Base-by-base conservation (phyloP, 2,113 vertebrate species). In the Ammodytes marinus region DNA sequence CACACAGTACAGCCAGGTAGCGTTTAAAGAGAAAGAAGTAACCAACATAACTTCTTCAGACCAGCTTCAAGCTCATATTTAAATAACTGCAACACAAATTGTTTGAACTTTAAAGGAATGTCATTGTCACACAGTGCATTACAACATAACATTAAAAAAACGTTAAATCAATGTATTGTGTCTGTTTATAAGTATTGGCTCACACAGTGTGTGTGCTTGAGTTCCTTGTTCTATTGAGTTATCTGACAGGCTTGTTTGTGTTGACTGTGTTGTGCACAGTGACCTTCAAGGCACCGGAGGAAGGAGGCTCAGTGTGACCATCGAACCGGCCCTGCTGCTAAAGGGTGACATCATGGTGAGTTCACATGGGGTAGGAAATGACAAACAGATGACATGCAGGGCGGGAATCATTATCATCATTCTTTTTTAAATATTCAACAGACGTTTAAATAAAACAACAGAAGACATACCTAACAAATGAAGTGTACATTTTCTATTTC, bases 321-420 rank as follows among this genome's bases (percentile, higher is more conserved):
- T 98, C 35, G 97, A 98, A 77, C 97, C 97, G 4, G 97, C 97
- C 0, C 94, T 98, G 67, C 94, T 98, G 81, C 94, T 98, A 15
- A 98, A 98, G 89, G 97, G 97, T 69, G 97, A 98, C 78, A 96
- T 98, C 87, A 96, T 98, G 97, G 97, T 98, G 89, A 89, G 94
- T 91, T 79, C 82, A 77, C 52, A 60, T 46, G 66, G 42, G 57
- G 27, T 77, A 68, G 69, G 77, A 84, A 80, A 80, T 75, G 59
- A 58, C 66, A 69, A 66, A 35, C 53, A 74, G 17, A 78, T 45
- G 39, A 15, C 37, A 17, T 66, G 27, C 27, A 27, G 52, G 53
- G 49, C 68, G 60, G 50, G 58, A 27, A 71, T 52, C 4, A 3
- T 64, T 27, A 72, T 61, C 2, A 10, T 73, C 14, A 60, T 35